phyloP scores from a whole-genome alignment of 2,888 invertebrate species.

The Pardosa pseudoannulata region DNA sequence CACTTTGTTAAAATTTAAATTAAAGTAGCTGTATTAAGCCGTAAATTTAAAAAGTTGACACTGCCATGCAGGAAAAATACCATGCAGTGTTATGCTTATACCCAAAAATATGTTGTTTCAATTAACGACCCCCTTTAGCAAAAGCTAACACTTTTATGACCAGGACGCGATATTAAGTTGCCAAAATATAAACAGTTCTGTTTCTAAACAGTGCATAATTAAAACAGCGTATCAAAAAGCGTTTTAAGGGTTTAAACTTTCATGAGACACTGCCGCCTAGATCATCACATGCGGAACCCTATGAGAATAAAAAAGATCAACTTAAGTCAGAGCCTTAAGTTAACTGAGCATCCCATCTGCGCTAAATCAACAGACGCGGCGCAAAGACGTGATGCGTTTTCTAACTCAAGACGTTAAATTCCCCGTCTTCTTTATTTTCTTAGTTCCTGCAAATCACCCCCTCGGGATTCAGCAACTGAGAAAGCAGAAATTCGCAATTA shows the following conservation, averaged over 20 bases:
- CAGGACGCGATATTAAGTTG: slow-evolving; percentile 36
- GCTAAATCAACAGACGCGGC: slow-evolving; percentile 63
- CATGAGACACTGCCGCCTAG: slow-evolving; percentile 39
- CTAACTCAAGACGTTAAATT: slow-evolving; percentile 61
- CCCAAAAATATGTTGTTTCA: slow-evolving; percentile 14
- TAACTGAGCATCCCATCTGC: slow-evolving; percentile 35
- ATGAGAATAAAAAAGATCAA: slow-evolving; percentile 57
- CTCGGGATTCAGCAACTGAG: slow-evolving; percentile 63
- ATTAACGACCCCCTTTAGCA: slow-evolving; percentile 3
- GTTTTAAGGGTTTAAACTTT: slow-evolving; percentile 50
- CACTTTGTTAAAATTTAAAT: neutral
- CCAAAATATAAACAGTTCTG: slow-evolving; percentile 35
- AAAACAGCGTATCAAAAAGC: slow-evolving; percentile 67
- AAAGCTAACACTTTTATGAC: slow-evolving; percentile 20
- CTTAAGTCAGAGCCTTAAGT: slow-evolving; percentile 58
- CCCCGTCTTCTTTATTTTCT: slow-evolving; percentile 64
- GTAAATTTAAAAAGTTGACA: neutral
- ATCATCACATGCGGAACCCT: slow-evolving; percentile 24
- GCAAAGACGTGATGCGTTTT: slow-evolving; percentile 47
- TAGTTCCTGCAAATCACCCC: slow-evolving; percentile 64
- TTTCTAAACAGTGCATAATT: slow-evolving; percentile 49
- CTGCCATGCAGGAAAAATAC: neutral
- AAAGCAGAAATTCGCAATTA: slow-evolving; percentile 72
- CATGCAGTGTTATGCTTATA: neutral
- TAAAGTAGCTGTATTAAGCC: neutral